Percentiles rank a stretch among this genome's conserved stretches.
Evolutionary conservation across 2,888 invertebrate genomes (phyloP).

Genomic region (Rhamnusium bicolor): DNA sequence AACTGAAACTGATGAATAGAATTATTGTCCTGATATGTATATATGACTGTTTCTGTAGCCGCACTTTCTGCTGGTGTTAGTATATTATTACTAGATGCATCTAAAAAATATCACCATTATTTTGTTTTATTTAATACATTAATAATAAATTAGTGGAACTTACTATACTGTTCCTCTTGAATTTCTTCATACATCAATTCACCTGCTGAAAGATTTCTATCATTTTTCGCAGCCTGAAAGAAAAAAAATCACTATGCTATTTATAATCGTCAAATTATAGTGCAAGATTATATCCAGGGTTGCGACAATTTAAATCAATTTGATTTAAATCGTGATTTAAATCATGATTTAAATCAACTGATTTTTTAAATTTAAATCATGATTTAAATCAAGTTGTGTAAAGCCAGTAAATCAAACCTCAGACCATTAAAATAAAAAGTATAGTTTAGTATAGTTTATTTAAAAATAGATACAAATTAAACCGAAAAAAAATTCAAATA

Average conservation of each 20-base stretch:
- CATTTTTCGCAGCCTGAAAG: conserved; percentile 74
- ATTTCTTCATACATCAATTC: conserved; percentile 73
- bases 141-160: conserved; percentile 46
- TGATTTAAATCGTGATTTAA: too few species aligned
- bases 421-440: too few species aligned
- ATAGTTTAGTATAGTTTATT: too few species aligned
- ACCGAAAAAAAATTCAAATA: too few species aligned
- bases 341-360: too few species aligned
- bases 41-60: conserved; percentile 72
- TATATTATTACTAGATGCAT: conserved; percentile 67
- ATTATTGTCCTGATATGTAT: conserved; percentile 71
- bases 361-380: too few species aligned
- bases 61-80: conserved; percentile 67
- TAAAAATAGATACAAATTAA: too few species aligned
- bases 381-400: too few species aligned
- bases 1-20: conserved; percentile 68
- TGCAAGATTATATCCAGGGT: too few species aligned
- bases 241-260: conserved; percentile 36
- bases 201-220: conserved; percentile 70
- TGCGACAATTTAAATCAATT: too few species aligned
- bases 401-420: too few species aligned
- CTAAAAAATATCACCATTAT: conserved; percentile 62
- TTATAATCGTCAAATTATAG: too few species aligned
- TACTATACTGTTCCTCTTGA: conserved; percentile 72
- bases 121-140: conserved; percentile 26